Base-by-base conservation (phyloP, 1,140 invertebrate genomes). In the Calephelis virginiensis region DNA sequence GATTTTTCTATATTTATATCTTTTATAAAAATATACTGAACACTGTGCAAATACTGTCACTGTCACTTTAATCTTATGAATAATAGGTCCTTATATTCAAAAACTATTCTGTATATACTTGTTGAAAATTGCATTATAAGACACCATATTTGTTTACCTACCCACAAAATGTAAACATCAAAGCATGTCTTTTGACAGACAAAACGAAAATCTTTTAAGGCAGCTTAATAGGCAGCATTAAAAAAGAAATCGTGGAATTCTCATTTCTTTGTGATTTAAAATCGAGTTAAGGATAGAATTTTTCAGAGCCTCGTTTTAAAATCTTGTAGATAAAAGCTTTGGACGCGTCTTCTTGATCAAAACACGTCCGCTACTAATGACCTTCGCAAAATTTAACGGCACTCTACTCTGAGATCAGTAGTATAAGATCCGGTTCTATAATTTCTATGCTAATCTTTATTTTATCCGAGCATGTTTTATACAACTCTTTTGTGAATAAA, bases 361-460 rank as follows among this genome's bases (percentile, higher is more conserved):
- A 89, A 86, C 84, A 84, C 83, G 83, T 83, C 83, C 78, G 77
- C 76, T 77, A 77, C 84, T 89, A 89, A 89, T 85, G 84, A 85
- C 74, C 78, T 80, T 69, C 76, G 80, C 80, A 80, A 81, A 84
- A 85, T 88, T 88, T 88, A 84, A 86, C 82, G 74, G 80, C 79
- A 82, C 68, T 77, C 78, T 73, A 78, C 74, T 77, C 71, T 69
- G 76, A 77, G 75, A 78, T 76, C 76, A 73, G 50, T 28, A 9
- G 40, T 43, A 43, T 9, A 43, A 43, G 40, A 43, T 43, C 40
- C 40, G 40, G 40, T 43, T 43, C 7, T 43, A 43, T 6, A 43
- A 43, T 43, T 43, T 43, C 3, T 8, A 43, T 7, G 7, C 8
- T 43, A 1, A 8, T 43, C 3, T 43, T 43, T 43, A 43, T 43